Evolutionary conservation across 35 echinoderm and acorn worm genomes (phyloP).

Genomic region (Heliocidaris erythrogramma): DNA sequence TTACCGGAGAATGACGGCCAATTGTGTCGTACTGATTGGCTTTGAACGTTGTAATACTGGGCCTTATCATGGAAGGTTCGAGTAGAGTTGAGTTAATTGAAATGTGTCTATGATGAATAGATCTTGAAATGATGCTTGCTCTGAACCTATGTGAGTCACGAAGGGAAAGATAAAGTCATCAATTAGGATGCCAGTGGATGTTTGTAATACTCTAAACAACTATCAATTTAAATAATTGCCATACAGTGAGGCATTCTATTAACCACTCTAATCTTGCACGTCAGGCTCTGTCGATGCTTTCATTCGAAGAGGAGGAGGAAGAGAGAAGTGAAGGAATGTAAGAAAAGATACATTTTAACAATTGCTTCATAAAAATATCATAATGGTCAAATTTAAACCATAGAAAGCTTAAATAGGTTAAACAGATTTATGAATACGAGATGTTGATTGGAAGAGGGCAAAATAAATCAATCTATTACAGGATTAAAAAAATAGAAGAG

Average conservation of each 20-base stretch:
- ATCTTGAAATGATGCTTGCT: neutral
- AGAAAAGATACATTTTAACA: neutral
- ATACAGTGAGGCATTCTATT: neutral
- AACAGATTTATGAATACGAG: neutral
- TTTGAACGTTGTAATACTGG: neutral
- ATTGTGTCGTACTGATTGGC: neutral
- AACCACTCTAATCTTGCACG: neutral
- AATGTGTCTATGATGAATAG: slow-evolving; percentile 17
- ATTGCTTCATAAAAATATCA: neutral
- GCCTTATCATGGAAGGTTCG: neutral
- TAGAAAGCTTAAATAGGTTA: neutral
- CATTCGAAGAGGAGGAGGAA: neutral
- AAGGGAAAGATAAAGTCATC: neutral
- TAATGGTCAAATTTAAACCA: neutral
- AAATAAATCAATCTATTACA: no score
- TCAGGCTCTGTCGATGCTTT: neutral
- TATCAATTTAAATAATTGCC: neutral
- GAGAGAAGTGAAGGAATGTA: neutral
- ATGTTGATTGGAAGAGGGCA: no score
- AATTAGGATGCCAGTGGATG: slow-evolving; percentile 9
- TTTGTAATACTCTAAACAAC: neutral
- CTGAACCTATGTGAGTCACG: neutral
- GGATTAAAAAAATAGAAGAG: no score
- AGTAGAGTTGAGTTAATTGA: neutral
- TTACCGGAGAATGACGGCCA: neutral